Evolutionary conservation across 30 jellyfish, hydroid and myxozoan genomes (phyloP), one percentile per base, ranked within the genome.

Genomic region (Mastigias papua): DNA sequence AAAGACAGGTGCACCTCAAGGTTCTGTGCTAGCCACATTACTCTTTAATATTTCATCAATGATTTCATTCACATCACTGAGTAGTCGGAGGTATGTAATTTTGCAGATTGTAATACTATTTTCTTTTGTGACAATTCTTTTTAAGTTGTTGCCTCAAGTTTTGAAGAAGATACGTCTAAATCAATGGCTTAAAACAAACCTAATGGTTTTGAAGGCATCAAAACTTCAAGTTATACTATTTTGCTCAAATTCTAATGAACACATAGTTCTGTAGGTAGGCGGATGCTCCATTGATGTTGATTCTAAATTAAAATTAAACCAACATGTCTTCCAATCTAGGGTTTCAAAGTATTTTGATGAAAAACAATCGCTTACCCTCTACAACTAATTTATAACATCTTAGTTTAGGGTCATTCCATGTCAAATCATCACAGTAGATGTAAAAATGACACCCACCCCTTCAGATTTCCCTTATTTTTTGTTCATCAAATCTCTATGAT

Each of bases 111-210:
- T 19, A 60, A 60, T 60, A 60, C 72, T 60, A 9, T 60, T 9
- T 60, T 60, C n/a, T 60, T 21, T 60, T 0, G 72, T 60, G 72
- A 19, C 50, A 69, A 69, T 30, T 69, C 50, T 69, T 30, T 34
- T 69, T 68, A 69, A 28, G 80, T 69, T 30, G 80, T 69, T 69
- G 58, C 58, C 68, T 34, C 50, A 34, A 69, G 80, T 28, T 65
- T 34, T 28, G 58, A 69, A 69, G 50, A 69, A 34, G 58, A 26
- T 60, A 19, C 17, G 72, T 60, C 72, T 60, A 60, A 60, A 60
- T 60, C 72, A 21, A 60, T 60, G 72, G 72, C 17, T 60, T 60
- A 60, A 26, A 60, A 60, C 33, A 60, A 60, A 26, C 72, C 72
- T 5, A 60, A 60, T 60, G 72, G 72, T 60, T 60, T 10, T 60